These are phyloP conservation scores for Hermatobates lingyangjiaoensis DNA, from an alignment of 1,140 invertebrate genomes.

Conservation along the genomic window DNA sequence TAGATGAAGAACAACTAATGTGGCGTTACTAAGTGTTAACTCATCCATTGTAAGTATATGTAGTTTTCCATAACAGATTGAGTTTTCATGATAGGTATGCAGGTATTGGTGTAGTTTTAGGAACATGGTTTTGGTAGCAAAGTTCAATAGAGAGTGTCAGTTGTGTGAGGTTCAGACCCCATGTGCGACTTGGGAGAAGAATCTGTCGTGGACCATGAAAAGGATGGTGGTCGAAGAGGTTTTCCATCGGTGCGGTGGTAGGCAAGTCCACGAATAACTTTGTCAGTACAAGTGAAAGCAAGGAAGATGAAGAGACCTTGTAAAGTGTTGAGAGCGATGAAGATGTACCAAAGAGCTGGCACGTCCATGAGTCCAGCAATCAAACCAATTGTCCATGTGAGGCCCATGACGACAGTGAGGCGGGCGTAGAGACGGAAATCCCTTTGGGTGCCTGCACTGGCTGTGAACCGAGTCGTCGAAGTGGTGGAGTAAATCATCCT, in stretches of 20 bases:
- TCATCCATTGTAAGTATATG: too few species aligned
- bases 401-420: constrained; percentile 32
- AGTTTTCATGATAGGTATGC: too few species aligned
- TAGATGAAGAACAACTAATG: too few species aligned
- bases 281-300: constrained; percentile 32
- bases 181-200: constrained; percentile 13
- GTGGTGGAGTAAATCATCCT: constrained; percentile 31
- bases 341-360: constrained; percentile 27
- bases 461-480: constrained; percentile 19
- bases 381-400: constrained; percentile 33
- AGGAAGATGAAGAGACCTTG: constrained; percentile 38
- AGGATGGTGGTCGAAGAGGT: constrained; percentile 15
- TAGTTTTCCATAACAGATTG: too few species aligned
- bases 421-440: constrained; percentile 34
- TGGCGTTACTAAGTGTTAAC: too few species aligned
- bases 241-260: constrained; percentile 6
- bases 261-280: constrained; percentile 21
- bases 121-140: too few species aligned
- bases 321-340: constrained; percentile 33
- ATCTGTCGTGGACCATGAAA: constrained; percentile 18
- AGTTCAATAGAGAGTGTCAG: constrained; percentile 13
- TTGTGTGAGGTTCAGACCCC: constrained; percentile 9
- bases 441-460: constrained; percentile 22
- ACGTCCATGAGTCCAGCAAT: constrained; percentile 27
- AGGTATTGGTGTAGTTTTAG: too few species aligned